Base-by-base conservation (phyloP, 2,797 vertebrate species). In the Crocodylus rhombifer region DNA sequence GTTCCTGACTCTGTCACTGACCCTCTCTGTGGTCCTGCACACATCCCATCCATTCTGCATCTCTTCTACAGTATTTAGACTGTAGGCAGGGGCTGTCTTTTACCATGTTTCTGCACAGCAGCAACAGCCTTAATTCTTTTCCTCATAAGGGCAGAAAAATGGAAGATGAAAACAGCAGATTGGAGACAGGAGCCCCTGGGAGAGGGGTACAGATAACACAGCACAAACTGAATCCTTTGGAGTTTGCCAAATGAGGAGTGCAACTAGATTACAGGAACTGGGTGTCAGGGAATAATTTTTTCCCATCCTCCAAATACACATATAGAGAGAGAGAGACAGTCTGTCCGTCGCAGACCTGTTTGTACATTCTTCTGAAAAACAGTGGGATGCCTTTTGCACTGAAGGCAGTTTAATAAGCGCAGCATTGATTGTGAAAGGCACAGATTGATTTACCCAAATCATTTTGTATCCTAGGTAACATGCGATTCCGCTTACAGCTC, bases 401-500 rank as follows among this genome's bases (percentile, higher is more conserved):
- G 60, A 79, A 79, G 36, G 12, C 36, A 63, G 26, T 55, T 88
- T 57, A 77, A 57, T 62, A 63, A 58, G 61, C 64, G 83, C 84
- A 84, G 51, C 36, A 17, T 78, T 30, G 15, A 10, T 84, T 91
- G n/a, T 75, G 42, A 58, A 80, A 67, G 61, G 65, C 4, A 2
- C n/a, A 14, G 6, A 42, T 30, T 21, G 67, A 73, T 80, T 91
- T 55, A 63, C 67, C 71, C 57, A 28, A 63, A 28, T 86, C 86
- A 56, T 73, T 42, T 2, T 2, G 80, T 94, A 86, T 82, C 93
- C 65, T 74, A 90, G 93, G 95, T 80, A 89, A 94, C 93, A 10
- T 11, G 82, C 61, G 60, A 79, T 82, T 80, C 84, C 60, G 51
- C 64, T 87, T 60, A 61, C 75, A 94, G 71, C 58, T 58, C 36